These are phyloP conservation scores for Porites cylindrica DNA, from an alignment of 92 coral and sea anemone species.

Conservation along the genomic window DNA sequence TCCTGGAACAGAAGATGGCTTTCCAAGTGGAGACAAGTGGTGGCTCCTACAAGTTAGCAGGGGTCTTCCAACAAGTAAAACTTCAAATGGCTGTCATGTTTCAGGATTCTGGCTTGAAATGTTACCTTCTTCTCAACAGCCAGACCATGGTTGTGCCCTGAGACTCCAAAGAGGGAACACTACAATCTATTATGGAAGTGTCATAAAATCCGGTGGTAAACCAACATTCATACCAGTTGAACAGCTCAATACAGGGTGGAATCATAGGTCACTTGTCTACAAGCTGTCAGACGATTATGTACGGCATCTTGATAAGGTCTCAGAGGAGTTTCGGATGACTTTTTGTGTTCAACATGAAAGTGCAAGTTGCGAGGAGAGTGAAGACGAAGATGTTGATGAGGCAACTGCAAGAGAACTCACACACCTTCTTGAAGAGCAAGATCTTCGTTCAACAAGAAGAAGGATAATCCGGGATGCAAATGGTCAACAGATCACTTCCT, in stretches of 20 bases:
- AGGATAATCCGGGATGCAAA: constrained; percentile 36
- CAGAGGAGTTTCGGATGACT: constrained; percentile 24
- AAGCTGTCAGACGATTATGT: constrained; percentile 38
- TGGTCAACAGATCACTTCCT: constrained; percentile 48
- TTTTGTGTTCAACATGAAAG: neutral
- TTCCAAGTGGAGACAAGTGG: constrained; percentile 77
- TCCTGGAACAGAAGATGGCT: constrained; percentile 62
- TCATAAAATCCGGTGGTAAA: constrained; percentile 30
- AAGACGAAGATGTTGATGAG: constrained; percentile 24
- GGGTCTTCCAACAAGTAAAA: constrained; percentile 30
- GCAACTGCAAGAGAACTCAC: constrained; percentile 25
- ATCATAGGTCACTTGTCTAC: constrained; percentile 47
- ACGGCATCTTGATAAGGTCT: constrained; percentile 16
- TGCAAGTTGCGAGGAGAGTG: constrained; percentile 9
- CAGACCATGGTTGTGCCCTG: constrained; percentile 43
- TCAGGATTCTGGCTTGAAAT: constrained; percentile 64
- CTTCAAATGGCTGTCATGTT: constrained; percentile 44
- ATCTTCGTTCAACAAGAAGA: constrained; percentile 23
- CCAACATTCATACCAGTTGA: constrained; percentile 17
- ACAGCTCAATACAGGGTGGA: constrained; percentile 51
- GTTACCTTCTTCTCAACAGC: constrained; percentile 36
- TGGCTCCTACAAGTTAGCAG: constrained; percentile 67
- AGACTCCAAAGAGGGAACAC: constrained; percentile 20
- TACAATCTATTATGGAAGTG: constrained; percentile 40
- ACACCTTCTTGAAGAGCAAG: constrained; percentile 33